Evolutionary conservation across 2,113 vertebrate species (phyloP).

Genomic region (Anguilla japonica): DNA sequence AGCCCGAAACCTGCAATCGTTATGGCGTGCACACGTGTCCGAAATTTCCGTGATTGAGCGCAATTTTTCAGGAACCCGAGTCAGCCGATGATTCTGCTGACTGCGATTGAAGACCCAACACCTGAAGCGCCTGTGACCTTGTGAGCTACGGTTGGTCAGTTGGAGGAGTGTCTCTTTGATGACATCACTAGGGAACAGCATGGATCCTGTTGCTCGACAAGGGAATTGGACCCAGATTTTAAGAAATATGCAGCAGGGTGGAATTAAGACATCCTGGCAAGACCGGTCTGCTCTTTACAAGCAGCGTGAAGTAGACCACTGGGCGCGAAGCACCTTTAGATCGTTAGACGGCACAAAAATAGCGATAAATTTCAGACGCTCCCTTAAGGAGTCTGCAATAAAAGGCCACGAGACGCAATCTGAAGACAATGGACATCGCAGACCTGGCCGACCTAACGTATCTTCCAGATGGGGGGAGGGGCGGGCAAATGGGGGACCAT

Average conservation of each 20-base stretch:
- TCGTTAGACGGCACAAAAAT: background rate
- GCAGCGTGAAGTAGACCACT: background rate
- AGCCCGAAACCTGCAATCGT: background rate
- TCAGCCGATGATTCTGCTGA: background rate
- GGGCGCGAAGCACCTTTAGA: conserved; percentile 15
- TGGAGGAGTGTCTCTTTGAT: background rate
- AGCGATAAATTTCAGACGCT: background rate
- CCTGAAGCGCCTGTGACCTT: background rate
- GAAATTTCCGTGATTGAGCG: background rate
- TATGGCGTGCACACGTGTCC: background rate
- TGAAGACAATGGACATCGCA: conserved; percentile 16
- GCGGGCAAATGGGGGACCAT: conserved; percentile 2
- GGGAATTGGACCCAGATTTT: background rate
- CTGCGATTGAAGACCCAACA: background rate
- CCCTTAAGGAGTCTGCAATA: conserved; percentile 11
- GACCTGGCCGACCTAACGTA: background rate
- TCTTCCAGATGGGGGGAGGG: conserved; percentile 30
- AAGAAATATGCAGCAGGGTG: background rate
- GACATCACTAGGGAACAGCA: background rate
- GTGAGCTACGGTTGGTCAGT: background rate
- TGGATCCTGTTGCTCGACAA: background rate
- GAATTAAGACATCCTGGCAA: background rate
- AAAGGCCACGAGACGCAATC: conserved; percentile 3
- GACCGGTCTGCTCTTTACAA: background rate
- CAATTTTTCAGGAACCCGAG: background rate